These are phyloP conservation scores for Drosophila setifemur DNA, from an alignment of 1,140 invertebrate genomes.

Conservation along the genomic window DNA sequence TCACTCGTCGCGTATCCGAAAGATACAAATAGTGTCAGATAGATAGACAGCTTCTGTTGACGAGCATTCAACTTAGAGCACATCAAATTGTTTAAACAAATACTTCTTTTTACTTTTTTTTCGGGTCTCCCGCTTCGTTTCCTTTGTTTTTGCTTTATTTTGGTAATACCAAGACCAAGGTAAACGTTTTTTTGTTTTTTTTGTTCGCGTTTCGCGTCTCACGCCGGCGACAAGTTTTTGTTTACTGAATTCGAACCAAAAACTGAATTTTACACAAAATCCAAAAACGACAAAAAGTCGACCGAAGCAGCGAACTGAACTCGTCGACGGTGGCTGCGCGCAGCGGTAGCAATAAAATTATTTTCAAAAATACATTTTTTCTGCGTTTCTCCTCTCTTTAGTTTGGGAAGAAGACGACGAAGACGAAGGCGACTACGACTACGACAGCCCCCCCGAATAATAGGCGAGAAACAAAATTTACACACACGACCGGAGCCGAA, in stretches of 20 bases:
- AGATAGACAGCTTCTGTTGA: slow-evolving; percentile 13
- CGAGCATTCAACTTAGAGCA: slow-evolving; percentile 68
- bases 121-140: too few species aligned
- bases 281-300: slow-evolving; percentile 55
- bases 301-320: slow-evolving; percentile 19
- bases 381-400: slow-evolving; percentile 21
- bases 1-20: slow-evolving; percentile 34
- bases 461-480: slow-evolving; percentile 30
- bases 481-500: slow-evolving; percentile 30
- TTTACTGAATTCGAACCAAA: slow-evolving; percentile 81
- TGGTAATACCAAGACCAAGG: too few species aligned
- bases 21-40: slow-evolving; percentile 22
- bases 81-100: slow-evolving; percentile 76
- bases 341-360: slow-evolving; percentile 61
- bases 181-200: slow-evolving; percentile 16
- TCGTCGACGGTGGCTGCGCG: slow-evolving; percentile 25
- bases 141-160: slow-evolving; percentile 23
- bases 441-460: slow-evolving; percentile 26
- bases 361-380: slow-evolving; percentile 72
- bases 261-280: slow-evolving; percentile 76
- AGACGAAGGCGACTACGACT: background rate
- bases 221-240: slow-evolving; percentile 82
- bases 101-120: slow-evolving; percentile 19
- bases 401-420: slow-evolving; percentile 21
- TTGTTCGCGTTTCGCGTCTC: slow-evolving; percentile 64